Evolutionary conservation across 2,113 vertebrate species (phyloP).

Genomic region (Chamaea fasciata): DNA sequence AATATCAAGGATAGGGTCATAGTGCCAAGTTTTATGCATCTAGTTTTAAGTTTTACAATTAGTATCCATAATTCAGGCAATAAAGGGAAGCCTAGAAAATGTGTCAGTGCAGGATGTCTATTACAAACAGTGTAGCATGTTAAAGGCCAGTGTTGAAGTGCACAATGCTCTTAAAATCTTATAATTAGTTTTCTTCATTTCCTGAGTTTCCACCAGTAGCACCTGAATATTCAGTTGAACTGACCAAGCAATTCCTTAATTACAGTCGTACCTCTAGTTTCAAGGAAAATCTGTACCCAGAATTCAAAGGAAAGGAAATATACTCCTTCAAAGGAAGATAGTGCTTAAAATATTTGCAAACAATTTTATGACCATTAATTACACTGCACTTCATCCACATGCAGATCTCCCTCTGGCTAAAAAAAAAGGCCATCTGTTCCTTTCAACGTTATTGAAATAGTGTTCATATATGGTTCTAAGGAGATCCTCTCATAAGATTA

Average conservation of each 20-base stretch:
- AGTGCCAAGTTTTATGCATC: background rate
- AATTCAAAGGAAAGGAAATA: background rate
- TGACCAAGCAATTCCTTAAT: background rate
- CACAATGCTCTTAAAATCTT: background rate
- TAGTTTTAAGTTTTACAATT: background rate
- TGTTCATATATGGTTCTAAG: background rate
- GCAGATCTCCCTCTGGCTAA: background rate
- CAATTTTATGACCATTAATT: constrained; percentile 17
- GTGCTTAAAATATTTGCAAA: constrained; percentile 37
- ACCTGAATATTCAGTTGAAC: background rate
- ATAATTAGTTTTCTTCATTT: background rate
- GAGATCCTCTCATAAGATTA: background rate
- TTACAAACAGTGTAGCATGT: background rate
- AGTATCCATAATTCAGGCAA: background rate
- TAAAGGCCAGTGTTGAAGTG: background rate
- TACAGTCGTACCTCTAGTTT: background rate
- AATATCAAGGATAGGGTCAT: background rate
- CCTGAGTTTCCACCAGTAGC: background rate
- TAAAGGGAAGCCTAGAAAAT: background rate
- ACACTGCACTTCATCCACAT: background rate
- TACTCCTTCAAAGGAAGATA: background rate
- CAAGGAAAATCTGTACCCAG: background rate
- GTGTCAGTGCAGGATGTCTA: background rate
- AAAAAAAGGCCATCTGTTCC: constrained; percentile 14
- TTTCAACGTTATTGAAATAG: background rate